Evolutionary conservation across 1,140 invertebrate species (phyloP), one percentile per base, ranked within the genome.

Genomic region (Acromyrmex echinatior): DNA sequence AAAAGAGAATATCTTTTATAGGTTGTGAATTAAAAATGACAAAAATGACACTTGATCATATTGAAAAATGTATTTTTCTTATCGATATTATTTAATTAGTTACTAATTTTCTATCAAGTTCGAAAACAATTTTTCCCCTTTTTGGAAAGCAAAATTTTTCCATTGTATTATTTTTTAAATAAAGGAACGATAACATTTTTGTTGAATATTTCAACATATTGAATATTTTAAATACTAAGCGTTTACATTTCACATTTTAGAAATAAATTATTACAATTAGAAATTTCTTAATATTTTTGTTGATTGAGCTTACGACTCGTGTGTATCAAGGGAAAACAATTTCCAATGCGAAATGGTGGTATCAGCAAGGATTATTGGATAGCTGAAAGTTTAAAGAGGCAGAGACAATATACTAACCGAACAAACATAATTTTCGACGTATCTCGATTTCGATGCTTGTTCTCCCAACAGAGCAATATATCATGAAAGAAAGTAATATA

Each of bases 391-490:
- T 80, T 58, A 58, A 58, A 71, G 70, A 45, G 9, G 35, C 16
- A 53, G 65, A 65, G 76, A 56, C 85, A 51, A 74, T 78, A 87
- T 70, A 65, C 53, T 60, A 35, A 18, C 49, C 70, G 77, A 51
- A 76, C 77, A 88, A 88, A 88, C 86, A 87, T 82, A 87, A 88
- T 88, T 87, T 70, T 70, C 76, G 7, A 82, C 86, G 62, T 88
- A 60, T 60, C 70, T 12, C 70, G 86, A 88, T 87, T 88, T 87
- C 51, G 31, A 66, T 70, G 87, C 79, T 88, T 88, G 86, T 80
- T 76, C 68, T 87, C 65, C 62, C 53, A 82, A 45, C 45, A 62
- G 77, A 74, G 60, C 71, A 87, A 87, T 88, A 88, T 88, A 71
- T 87, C 79, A 71, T 31, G 62, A n/a, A 82, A 74, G 53, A 87